Conservation (phyloP, 2,888 invertebrate species). For the Nipponacmea schrenckii region DNA sequence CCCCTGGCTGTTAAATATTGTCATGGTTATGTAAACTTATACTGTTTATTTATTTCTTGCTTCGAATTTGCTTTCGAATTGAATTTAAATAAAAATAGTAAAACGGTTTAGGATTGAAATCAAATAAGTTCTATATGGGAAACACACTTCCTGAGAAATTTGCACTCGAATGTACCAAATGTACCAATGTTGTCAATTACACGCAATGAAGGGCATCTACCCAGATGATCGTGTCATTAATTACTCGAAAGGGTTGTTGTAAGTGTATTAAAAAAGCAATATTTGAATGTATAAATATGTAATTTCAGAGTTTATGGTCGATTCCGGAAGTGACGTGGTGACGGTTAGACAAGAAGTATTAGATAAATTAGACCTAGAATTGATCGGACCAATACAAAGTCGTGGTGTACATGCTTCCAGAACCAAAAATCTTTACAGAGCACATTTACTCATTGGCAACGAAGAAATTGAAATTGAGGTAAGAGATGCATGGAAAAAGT, state of each 20-base stretch:
- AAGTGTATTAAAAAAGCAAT: not conserved
- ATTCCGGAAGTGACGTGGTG: slow-evolving; percentile 64
- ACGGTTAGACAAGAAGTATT: slow-evolving; percentile 56
- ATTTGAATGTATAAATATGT: slow-evolving; percentile 11
- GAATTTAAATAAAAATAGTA: too few species aligned
- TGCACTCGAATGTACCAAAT: too few species aligned
- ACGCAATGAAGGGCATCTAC: too few species aligned
- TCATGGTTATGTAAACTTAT: too few species aligned
- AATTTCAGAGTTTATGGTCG: slow-evolving; percentile 61
- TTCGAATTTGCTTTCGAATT: too few species aligned
- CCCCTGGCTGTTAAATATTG: too few species aligned
- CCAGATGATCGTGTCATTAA: too few species aligned
- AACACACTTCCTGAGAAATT: too few species aligned
- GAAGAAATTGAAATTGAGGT: slow-evolving; percentile 59
- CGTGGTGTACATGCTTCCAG: slow-evolving; percentile 59
- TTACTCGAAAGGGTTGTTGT: not conserved
- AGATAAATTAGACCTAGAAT: slow-evolving; percentile 50
- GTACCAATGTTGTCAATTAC: too few species aligned
- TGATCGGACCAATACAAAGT: slow-evolving; percentile 56
- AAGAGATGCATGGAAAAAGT: slow-evolving; percentile 8
- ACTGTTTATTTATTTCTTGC: too few species aligned
- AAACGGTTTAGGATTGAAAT: too few species aligned
- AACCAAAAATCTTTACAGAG: slow-evolving; percentile 56
- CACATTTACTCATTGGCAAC: slow-evolving; percentile 51
- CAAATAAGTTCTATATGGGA: too few species aligned